phyloP scores from a whole-genome alignment of 2,888 invertebrate species.

The Thecophora atra region DNA sequence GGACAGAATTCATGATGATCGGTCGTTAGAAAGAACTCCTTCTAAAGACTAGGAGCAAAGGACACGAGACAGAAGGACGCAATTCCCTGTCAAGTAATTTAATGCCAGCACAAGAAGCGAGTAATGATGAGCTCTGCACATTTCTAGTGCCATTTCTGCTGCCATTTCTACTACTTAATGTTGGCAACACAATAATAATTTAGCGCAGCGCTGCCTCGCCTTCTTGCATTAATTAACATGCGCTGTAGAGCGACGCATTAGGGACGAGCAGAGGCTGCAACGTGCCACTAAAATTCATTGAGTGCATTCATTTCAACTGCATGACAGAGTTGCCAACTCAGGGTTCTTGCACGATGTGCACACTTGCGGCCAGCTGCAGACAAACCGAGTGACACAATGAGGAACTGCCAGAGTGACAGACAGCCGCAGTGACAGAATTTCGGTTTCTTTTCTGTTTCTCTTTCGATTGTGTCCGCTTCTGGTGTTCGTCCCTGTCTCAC shows the following conservation, averaged over 20 bases:
- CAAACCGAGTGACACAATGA: not conserved
- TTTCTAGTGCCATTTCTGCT: not conserved
- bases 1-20: too few species aligned
- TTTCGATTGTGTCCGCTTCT: not conserved
- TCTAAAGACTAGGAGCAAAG: not conserved
- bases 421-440: not conserved
- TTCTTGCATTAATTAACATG: slow-evolving; percentile 5
- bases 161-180: slow-evolving; percentile 16
- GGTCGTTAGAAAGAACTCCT: not conserved
- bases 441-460: not conserved
- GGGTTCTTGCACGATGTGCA: not conserved
- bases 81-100: not conserved
- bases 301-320: not conserved
- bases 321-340: not conserved
- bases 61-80: not conserved
- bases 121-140: slow-evolving; percentile 2
- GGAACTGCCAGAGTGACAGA: not conserved
- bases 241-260: not conserved
- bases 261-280: not conserved
- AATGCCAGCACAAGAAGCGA: not conserved
- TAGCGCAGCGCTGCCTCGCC: not conserved
- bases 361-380: slow-evolving; percentile 2
- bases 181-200: not conserved
- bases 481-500: not conserved
- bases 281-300: not conserved